A percentile compares a stretch with the other conserved stretches of the same genome.
Evolutionary conservation across 2,888 invertebrate species (phyloP).

Genomic region (Laspeyria flexula): DNA sequence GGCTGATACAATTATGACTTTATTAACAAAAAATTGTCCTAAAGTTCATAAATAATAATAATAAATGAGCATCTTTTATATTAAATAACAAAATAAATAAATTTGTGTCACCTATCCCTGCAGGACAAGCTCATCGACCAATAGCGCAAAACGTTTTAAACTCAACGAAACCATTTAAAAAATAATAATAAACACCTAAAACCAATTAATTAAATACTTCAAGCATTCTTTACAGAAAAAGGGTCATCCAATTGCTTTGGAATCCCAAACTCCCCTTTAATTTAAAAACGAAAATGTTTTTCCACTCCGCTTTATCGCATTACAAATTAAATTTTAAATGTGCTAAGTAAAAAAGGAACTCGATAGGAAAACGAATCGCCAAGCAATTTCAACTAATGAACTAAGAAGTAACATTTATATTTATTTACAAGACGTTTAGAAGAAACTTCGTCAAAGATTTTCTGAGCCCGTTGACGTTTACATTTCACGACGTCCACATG

Average conservation of each 20-base stretch:
- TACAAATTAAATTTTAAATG: constrained; percentile 30
- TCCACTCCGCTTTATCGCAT: constrained; percentile 15
- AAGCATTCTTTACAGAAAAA: constrained; percentile 6
- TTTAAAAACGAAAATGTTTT: constrained; percentile 23
- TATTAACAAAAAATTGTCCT: no score
- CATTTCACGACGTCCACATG: no score
- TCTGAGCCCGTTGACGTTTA: no score
- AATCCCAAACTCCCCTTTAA: constrained; percentile 18
- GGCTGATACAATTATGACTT: no score
- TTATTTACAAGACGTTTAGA: neutral
- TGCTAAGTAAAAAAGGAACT: constrained; percentile 7
- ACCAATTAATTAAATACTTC: neutral
- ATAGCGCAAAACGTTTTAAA: neutral
- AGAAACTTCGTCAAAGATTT: no score
- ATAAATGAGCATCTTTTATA: no score
- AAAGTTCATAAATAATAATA: no score
- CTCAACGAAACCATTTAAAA: neutral
- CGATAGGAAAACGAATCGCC: constrained; percentile 8
- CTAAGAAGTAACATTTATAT: neutral
- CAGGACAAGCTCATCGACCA: neutral
- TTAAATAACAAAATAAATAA: no score
- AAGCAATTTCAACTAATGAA: neutral
- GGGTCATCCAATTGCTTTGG: constrained; percentile 12
- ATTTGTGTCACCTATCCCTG: no score
- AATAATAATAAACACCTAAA: neutral